Conservation (phyloP, 2,888 invertebrate genomes). For the Caenorhabditis wallacei region DNA sequence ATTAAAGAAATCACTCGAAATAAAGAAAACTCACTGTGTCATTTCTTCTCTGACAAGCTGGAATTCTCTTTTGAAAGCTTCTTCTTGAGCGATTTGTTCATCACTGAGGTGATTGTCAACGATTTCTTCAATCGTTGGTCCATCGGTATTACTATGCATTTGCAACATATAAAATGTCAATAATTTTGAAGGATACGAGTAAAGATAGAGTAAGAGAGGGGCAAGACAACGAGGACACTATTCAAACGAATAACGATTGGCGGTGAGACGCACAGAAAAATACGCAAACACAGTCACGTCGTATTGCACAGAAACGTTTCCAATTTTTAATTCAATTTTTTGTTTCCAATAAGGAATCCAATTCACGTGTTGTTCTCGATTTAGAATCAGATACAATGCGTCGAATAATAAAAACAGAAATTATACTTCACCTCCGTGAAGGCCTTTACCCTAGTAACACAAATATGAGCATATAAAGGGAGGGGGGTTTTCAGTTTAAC, state of each 20-base stretch:
- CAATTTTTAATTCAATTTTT: no score
- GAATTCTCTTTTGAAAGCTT: background rate
- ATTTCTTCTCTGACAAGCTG: background rate
- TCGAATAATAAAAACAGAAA: no score
- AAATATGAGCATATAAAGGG: no score
- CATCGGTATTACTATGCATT: conserved; percentile 5
- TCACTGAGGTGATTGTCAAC: background rate
- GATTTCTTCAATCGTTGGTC: conserved; percentile 35
- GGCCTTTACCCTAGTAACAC: no score
- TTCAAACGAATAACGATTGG: conserved; percentile 22
- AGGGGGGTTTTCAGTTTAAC: no score
- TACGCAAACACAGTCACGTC: conserved; percentile 29
- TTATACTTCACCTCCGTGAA: no score
- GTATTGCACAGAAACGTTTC: background rate
- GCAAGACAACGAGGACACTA: background rate
- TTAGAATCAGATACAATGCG: no score
- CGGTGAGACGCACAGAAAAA: conserved; percentile 18
- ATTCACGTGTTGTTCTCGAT: no score
- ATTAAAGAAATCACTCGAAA: background rate
- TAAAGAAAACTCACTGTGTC: background rate
- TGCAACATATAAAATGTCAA: background rate
- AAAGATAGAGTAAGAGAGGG: background rate
- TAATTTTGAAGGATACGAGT: background rate
- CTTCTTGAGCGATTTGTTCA: background rate
- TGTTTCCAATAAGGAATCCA: no score